Percentiles rank a stretch among this genome's conserved stretches.
These are phyloP conservation scores for Girardinus metallicus DNA, from an alignment of 2,797 vertebrate species.

Conservation along the genomic window DNA sequence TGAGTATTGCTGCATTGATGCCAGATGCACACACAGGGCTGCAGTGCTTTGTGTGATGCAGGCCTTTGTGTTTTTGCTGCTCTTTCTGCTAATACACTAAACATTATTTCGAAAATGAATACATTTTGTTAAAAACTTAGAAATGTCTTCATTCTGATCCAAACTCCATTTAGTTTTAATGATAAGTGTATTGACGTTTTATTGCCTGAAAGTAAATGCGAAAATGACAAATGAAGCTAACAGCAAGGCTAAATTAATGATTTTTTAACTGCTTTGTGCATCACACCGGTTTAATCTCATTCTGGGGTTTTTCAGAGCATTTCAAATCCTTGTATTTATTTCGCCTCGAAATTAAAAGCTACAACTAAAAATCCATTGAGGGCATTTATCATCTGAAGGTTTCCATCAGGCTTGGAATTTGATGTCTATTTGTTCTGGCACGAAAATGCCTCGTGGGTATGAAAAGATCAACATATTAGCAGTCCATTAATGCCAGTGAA, in stretches of 20 bases:
- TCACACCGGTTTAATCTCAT: constrained; percentile 34
- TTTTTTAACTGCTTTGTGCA: constrained; percentile 27
- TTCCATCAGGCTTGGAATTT: constrained; percentile 73
- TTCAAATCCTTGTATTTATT: constrained; percentile 49
- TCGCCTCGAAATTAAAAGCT: constrained; percentile 47
- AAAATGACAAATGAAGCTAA: constrained; percentile 23
- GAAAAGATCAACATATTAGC: constrained; percentile 79
- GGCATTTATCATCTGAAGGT: constrained; percentile 68
- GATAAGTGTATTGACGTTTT: constrained; percentile 75
- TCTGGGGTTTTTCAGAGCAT: constrained; percentile 27
- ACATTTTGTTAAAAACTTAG: constrained; percentile 63
- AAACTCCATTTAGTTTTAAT: constrained; percentile 66
- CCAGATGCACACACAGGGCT: constrained; percentile 33
- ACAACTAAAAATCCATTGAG: constrained; percentile 37
- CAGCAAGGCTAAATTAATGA: constrained; percentile 7
- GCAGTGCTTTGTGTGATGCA: not conserved
- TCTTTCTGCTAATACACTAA: not conserved
- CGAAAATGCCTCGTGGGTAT: constrained; percentile 75
- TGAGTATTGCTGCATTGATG: not conserved
- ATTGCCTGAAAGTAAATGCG: constrained; percentile 50
- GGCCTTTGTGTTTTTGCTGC: not conserved
- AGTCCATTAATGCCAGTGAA: constrained; percentile 80
- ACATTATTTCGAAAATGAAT: not conserved
- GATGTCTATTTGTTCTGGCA: constrained; percentile 79
- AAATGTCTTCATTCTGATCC: constrained; percentile 66